Percentiles rank a stretch among this genome's conserved stretches.
Evolutionary conservation across 2,113 vertebrate species (phyloP).

Genomic region (Phylloscopus trochiloides): DNA sequence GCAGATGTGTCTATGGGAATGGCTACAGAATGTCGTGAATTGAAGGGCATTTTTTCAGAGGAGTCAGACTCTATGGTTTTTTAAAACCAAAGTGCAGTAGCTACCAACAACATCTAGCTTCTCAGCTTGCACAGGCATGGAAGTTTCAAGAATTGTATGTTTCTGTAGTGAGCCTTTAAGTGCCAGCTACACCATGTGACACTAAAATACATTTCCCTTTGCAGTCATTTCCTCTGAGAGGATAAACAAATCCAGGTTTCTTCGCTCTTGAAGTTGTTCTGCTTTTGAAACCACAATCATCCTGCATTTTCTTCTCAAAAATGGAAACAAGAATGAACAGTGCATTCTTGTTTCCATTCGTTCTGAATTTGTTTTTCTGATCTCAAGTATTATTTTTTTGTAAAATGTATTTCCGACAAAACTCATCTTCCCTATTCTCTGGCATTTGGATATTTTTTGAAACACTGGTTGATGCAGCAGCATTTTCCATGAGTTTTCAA

Average conservation of each 20-base stretch:
- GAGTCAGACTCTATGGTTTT: background rate
- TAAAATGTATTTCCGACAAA: background rate
- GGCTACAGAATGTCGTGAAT: background rate
- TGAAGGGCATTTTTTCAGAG: background rate
- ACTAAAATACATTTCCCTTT: background rate
- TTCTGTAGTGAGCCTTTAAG: background rate
- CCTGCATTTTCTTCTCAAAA: background rate
- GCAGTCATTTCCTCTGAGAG: background rate
- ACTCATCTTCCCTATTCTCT: background rate
- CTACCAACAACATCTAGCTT: background rate
- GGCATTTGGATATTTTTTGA: background rate
- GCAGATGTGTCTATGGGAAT: background rate
- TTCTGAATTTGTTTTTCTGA: background rate
- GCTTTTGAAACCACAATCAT: background rate
- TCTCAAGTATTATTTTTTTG: background rate
- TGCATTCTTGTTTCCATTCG: background rate
- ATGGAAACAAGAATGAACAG: background rate
- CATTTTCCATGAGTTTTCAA: background rate
- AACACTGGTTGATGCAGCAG: background rate
- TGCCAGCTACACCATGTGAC: background rate
- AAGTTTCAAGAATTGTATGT: background rate
- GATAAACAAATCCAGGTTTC: background rate
- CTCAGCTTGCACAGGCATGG: background rate
- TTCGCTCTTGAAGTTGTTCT: background rate
- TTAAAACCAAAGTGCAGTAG: background rate